Percentiles rank a stretch among this genome's conserved stretches.
phyloP scores from a whole-genome alignment of 2,113 vertebrate species.

The Chionis minor region DNA sequence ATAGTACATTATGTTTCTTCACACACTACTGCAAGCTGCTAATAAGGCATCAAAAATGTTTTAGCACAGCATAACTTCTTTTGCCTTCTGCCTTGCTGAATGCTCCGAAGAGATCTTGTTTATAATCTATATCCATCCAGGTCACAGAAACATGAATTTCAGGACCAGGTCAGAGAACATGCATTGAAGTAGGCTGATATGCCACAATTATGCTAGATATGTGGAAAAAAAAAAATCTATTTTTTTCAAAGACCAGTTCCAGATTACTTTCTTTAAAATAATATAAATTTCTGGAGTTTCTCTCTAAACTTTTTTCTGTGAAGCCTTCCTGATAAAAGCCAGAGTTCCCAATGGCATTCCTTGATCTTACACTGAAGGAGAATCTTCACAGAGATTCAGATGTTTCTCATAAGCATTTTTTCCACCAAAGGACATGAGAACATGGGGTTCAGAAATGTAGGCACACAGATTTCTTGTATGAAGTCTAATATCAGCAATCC shows the following conservation, averaged over 20 bases:
- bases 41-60: constrained; percentile 24
- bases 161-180: not conserved
- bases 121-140: not conserved
- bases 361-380: not conserved
- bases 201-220: not conserved
- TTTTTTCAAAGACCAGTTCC: not conserved
- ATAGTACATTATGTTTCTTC: constrained; percentile 31
- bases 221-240: not conserved
- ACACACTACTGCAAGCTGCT: constrained; percentile 14
- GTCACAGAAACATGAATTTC: not conserved
- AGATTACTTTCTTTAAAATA: not conserved
- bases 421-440: not conserved
- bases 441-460: not conserved
- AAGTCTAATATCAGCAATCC: not conserved
- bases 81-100: not conserved
- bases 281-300: not conserved
- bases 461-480: not conserved
- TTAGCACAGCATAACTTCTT: not conserved
- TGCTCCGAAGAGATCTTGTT: not conserved
- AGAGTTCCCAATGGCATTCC: not conserved
- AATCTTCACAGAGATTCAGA: not conserved
- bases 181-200: not conserved
- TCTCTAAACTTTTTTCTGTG: not conserved
- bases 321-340: not conserved
- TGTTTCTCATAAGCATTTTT: not conserved